Evolutionary conservation across 2,113 vertebrate species (phyloP).

Genomic region (Megatriorchis doriae): DNA sequence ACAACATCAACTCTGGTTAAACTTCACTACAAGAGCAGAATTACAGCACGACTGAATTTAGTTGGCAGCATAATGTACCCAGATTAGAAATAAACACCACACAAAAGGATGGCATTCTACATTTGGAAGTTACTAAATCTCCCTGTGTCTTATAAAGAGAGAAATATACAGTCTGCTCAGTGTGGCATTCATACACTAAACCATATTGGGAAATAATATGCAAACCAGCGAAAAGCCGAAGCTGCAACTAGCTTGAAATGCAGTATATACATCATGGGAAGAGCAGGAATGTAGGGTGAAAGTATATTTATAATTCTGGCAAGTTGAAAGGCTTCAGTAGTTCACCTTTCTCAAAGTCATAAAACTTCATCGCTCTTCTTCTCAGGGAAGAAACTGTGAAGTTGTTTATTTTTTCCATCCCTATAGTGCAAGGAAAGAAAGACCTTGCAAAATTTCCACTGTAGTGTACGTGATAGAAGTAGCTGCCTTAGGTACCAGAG

Average conservation of each 20-base stretch:
- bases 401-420: not conserved
- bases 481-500: not conserved
- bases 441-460: not conserved
- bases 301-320: not conserved
- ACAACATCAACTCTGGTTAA: not conserved
- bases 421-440: not conserved
- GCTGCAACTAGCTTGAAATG: not conserved
- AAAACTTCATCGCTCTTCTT: not conserved
- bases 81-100: not conserved
- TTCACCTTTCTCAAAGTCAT: slow-evolving; percentile 16
- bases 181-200: not conserved
- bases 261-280: not conserved
- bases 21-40: not conserved
- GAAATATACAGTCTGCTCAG: not conserved
- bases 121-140: not conserved
- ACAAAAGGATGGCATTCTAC: not conserved
- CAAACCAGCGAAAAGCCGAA: not conserved
- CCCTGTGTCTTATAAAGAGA: not conserved
- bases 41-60: not conserved
- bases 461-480: not conserved
- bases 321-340: not conserved
- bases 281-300: not conserved
- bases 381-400: not conserved
- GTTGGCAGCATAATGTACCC: not conserved
- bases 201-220: not conserved